A percentile compares a stretch with the other conserved stretches of the same genome.
Evolutionary conservation across 2,113 vertebrate genomes (phyloP).

Genomic region (Trinectes maculatus): DNA sequence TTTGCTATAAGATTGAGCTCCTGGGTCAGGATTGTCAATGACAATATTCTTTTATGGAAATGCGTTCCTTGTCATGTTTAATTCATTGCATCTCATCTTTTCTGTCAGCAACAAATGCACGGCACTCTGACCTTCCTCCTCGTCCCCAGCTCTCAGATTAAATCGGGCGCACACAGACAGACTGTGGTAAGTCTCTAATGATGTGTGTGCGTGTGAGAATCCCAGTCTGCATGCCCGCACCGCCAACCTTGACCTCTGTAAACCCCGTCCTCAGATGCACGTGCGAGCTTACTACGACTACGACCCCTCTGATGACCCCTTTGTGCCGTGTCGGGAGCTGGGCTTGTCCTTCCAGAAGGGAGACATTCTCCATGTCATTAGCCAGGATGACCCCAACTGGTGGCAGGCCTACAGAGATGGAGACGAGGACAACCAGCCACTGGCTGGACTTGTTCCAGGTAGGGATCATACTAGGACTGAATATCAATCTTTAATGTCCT

Average conservation of each 20-base stretch:
- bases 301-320: constrained; percentile 94
- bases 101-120: constrained; percentile 92
- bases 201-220: neutral
- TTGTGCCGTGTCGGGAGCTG: constrained; percentile 93
- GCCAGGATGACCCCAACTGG: constrained; percentile 97
- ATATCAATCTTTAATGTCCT: constrained; percentile 19
- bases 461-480: constrained; percentile 12
- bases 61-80: constrained; percentile 18
- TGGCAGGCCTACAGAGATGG: constrained; percentile 98
- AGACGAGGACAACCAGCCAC: constrained; percentile 93
- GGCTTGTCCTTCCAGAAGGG: constrained; percentile 95
- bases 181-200: constrained; percentile 89
- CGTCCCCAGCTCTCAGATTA: constrained; percentile 92
- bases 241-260: constrained; percentile 5
- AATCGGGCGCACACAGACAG: constrained; percentile 86
- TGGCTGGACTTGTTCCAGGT: constrained; percentile 97
- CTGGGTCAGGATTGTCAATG: neutral
- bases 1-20: neutral
- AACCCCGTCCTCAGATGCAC: constrained; percentile 84
- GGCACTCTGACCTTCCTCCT: constrained; percentile 94
- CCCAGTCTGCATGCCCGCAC: constrained; percentile 20
- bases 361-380: constrained; percentile 96
- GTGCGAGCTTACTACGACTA: constrained; percentile 96
- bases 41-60: constrained; percentile 3
- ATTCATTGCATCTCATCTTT: constrained; percentile 15